Percentiles rank a stretch among this genome's conserved stretches.
These are phyloP conservation scores for Macrophya annulata DNA, from an alignment of 2,888 invertebrate species.

Conservation along the genomic window DNA sequence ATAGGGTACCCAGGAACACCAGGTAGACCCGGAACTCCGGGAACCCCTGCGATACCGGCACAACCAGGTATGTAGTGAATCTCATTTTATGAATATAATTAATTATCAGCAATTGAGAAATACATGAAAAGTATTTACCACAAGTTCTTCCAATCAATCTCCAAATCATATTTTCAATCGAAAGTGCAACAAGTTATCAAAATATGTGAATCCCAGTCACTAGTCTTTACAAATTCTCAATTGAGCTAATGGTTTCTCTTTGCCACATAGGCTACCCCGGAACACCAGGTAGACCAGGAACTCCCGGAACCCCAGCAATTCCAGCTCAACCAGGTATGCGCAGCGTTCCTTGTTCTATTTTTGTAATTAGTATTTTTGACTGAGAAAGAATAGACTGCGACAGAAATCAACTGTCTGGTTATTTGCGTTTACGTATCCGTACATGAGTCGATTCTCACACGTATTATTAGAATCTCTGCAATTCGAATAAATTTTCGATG, in stretches of 20 bases:
- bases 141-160: no score
- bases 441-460: no score
- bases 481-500: neutral
- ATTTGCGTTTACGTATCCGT: no score
- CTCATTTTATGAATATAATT: conserved; percentile 56
- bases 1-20: conserved; percentile 66
- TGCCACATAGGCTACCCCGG: conserved; percentile 70
- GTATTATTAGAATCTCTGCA: neutral
- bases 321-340: conserved; percentile 61
- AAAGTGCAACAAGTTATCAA: neutral
- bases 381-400: neutral
- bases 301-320: conserved; percentile 67
- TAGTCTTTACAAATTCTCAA: no score
- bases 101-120: neutral
- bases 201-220: neutral
- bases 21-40: conserved; percentile 65
- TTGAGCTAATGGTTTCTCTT: neutral
- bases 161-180: neutral
- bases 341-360: neutral
- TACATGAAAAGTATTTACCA: neutral
- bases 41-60: conserved; percentile 76
- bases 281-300: conserved; percentile 67
- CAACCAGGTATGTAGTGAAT: conserved; percentile 61
- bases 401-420: neutral
- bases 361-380: neutral